Evolutionary conservation across 1,140 invertebrate species (phyloP).

Genomic region (Piezodorus guildinii): DNA sequence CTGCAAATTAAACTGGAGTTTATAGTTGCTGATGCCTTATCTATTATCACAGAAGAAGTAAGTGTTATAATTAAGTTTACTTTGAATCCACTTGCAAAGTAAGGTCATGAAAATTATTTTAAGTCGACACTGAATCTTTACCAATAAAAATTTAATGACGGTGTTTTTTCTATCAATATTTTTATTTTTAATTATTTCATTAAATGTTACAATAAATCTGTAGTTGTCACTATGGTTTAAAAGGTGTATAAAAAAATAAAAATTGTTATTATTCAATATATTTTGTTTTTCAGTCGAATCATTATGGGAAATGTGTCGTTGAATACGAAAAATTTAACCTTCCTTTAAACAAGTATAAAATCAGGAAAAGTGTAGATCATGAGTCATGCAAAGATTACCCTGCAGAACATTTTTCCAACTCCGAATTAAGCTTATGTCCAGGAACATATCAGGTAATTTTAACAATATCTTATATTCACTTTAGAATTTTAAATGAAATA

Average conservation of each 20-base stretch:
- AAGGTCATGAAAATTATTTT: too few relatives aligned
- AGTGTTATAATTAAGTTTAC: background rate
- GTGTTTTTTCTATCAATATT: too few relatives aligned
- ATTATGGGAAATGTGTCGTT: constrained; percentile 27
- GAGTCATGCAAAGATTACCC: constrained; percentile 26
- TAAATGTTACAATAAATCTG: too few relatives aligned
- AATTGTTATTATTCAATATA: background rate
- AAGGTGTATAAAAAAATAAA: too few relatives aligned
- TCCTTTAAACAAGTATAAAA: constrained; percentile 15
- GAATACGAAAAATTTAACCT: constrained; percentile 25
- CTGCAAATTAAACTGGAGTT: constrained; percentile 27
- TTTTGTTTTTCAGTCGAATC: constrained; percentile 21
- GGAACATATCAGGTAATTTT: background rate
- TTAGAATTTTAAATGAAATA: too few relatives aligned
- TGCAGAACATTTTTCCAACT: constrained; percentile 25
- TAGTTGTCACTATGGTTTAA: too few relatives aligned
- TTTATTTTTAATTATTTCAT: too few relatives aligned
- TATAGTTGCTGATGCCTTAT: background rate
- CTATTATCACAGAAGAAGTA: constrained; percentile 7
- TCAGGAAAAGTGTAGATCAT: constrained; percentile 30
- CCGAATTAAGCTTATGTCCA: constrained; percentile 24
- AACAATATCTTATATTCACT: background rate
- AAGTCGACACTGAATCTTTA: too few relatives aligned
- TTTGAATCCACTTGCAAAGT: too few relatives aligned
- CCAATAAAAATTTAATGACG: too few relatives aligned